Base-by-base conservation (phyloP, 2,797 vertebrate species). In the Danio albolineatus region DNA sequence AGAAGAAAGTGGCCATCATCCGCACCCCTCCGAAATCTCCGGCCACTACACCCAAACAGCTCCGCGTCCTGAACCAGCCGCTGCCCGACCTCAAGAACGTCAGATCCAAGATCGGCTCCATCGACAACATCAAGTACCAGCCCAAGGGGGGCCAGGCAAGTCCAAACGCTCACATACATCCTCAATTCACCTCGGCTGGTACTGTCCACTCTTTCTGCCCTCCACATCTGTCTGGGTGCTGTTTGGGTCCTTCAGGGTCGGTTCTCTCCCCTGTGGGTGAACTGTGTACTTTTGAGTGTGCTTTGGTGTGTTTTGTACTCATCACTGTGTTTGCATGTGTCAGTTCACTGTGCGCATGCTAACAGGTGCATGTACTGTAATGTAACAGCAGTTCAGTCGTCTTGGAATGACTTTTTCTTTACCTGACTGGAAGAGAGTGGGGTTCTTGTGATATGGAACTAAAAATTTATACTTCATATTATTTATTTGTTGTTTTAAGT, bases 21-120 rank as follows among this genome's bases (percentile, higher is more conserved):
- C 96, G 95, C 87, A 99, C 98, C 41, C 98, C 98, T 73, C 98
- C 98, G 19, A 99, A 99, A 90, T 99, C 98, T n/a, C 98, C 98
- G 0, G 96, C 94, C 8, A 94, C 93, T 48, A 97, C 97, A n/a
- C 95, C 97, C 14, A 99, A 99, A 91, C 97, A 98, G 89, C 95
- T 99, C 64, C 96, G 98, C 70, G 92, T 98, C 83, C 92, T 98
- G 89, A 98, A 96, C 91, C 97, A 98, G 86, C 97, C 98, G 6
- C 92, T 98, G 86, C 98, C 97, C 19, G 98, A 99, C 91, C 95
- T 98, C 89, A 98, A 98, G 92, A 98, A 97, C 5, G 79, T 99
- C 92, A 96, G 92, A 87, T 98, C 98, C 87, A 99, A 99, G 94
- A 97, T 99, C 1, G 97, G 97, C 80, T 99, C 98, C 71, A 98